Evolutionary conservation across 2,888 invertebrate genomes (phyloP).

Genomic region (Sycophila texana): DNA sequence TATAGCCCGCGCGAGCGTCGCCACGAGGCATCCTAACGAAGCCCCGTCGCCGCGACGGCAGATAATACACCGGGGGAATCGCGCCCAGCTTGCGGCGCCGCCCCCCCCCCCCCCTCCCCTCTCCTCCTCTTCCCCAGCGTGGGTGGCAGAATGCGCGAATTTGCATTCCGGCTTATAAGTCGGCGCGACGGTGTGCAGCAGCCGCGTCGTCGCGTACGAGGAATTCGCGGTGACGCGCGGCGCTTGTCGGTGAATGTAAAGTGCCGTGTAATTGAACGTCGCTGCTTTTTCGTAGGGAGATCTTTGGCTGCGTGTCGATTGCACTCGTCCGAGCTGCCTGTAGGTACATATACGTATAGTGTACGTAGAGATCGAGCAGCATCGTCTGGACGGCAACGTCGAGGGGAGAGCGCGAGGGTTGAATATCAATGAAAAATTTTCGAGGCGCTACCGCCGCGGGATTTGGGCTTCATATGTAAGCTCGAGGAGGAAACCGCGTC

Average conservation of each 20-base stretch:
- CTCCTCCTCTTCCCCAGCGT: slow-evolving; percentile 13
- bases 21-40: slow-evolving; percentile 60
- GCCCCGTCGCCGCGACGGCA: slow-evolving; percentile 30
- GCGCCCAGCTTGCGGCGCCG: too few relatives aligned
- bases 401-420: not conserved
- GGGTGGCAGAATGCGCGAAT: slow-evolving; percentile 54
- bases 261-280: slow-evolving; percentile 44
- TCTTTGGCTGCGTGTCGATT: not conserved
- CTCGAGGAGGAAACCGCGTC: not conserved
- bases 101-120: not conserved
- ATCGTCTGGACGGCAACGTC: not conserved
- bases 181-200: not conserved
- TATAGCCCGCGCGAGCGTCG: slow-evolving; percentile 47
- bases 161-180: slow-evolving; percentile 48
- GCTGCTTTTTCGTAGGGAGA: slow-evolving; percentile 29
- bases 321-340: not conserved
- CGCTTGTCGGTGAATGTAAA: slow-evolving; percentile 38
- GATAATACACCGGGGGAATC: slow-evolving; percentile 54
- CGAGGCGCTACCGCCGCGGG: not conserved
- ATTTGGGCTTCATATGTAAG: not conserved
- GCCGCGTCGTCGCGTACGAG: slow-evolving; percentile 32
- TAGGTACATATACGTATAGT: too few relatives aligned
- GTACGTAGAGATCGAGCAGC: not conserved
- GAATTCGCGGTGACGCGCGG: slow-evolving; percentile 14
- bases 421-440: slow-evolving; percentile 40